Conservation (phyloP, 2,797 vertebrate species). For the Hemitrygon akajei region DNA sequence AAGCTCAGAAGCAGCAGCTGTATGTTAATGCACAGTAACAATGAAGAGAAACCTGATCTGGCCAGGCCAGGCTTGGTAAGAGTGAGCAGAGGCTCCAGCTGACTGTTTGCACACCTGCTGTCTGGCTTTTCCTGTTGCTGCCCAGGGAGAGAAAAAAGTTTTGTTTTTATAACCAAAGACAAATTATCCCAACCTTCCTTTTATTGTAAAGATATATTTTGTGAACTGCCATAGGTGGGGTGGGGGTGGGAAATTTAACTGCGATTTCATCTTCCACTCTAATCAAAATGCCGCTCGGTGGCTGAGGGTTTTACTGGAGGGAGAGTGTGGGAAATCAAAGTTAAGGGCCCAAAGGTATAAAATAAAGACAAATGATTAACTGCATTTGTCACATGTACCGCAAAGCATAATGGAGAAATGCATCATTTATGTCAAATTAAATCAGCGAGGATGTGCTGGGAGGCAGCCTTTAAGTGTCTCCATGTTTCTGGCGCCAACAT, state of each 20-base stretch:
- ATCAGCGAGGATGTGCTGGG: no score
- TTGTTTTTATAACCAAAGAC: background rate
- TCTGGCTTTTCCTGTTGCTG: background rate
- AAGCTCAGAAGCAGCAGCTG: background rate
- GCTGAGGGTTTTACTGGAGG: background rate
- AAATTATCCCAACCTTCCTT: background rate
- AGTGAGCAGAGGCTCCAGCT: background rate
- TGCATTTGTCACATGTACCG: no score
- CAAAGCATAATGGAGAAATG: no score
- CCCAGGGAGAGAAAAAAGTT: background rate
- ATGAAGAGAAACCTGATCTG: background rate
- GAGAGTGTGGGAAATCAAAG: background rate
- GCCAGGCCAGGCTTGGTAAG: background rate
- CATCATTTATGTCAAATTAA: no score
- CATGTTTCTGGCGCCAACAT: no score
- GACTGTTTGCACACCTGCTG: background rate
- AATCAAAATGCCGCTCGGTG: background rate
- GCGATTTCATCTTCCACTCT: background rate
- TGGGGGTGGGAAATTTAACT: background rate
- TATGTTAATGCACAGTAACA: background rate
- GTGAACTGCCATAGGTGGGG: background rate
- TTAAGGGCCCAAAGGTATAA: background rate
- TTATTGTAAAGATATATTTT: background rate
- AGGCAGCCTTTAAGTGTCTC: no score
- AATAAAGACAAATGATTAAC: no score